Evolutionary conservation across 92 coral and sea anemone species (phyloP).

Genomic region (Epizoanthus rinbou): DNA sequence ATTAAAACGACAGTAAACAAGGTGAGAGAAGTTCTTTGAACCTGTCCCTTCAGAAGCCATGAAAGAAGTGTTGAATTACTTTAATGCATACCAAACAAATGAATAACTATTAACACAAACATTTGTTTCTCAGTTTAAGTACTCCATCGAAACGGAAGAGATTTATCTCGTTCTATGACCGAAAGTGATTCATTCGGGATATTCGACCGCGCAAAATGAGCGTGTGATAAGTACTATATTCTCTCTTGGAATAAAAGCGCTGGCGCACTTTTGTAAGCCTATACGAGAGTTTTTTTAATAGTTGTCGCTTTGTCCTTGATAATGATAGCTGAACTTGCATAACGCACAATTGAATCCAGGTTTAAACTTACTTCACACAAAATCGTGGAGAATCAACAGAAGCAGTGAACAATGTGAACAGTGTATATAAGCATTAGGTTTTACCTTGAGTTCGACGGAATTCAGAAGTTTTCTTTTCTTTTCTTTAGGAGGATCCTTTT

Average conservation of each 20-base stretch:
- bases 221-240: slow-evolving; percentile 16
- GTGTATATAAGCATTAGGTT: slow-evolving; percentile 8
- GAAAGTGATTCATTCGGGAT: slow-evolving; percentile 18
- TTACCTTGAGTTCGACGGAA: slow-evolving; percentile 18
- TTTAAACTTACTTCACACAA: slow-evolving; percentile 23
- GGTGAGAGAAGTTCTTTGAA: no score
- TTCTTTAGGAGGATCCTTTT: no score
- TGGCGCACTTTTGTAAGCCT: no score
- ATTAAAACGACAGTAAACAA: no score
- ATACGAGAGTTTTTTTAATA: no score
- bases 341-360: slow-evolving; percentile 11
- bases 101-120: slow-evolving; percentile 16
- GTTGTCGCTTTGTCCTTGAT: slow-evolving; percentile 15
- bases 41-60: no score
- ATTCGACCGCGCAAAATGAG: not conserved
- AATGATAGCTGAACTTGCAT: slow-evolving; percentile 22
- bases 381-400: slow-evolving; percentile 6
- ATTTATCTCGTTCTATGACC: slow-evolving; percentile 15
- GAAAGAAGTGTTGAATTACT: no score
- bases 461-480: not conserved
- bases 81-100: slow-evolving; percentile 5
- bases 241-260: not conserved
- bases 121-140: slow-evolving; percentile 9
- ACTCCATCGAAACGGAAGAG: slow-evolving; percentile 20
- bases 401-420: slow-evolving; percentile 13